Base-by-base conservation (phyloP, 2,113 vertebrate species). In the Malaclemys terrapin region DNA sequence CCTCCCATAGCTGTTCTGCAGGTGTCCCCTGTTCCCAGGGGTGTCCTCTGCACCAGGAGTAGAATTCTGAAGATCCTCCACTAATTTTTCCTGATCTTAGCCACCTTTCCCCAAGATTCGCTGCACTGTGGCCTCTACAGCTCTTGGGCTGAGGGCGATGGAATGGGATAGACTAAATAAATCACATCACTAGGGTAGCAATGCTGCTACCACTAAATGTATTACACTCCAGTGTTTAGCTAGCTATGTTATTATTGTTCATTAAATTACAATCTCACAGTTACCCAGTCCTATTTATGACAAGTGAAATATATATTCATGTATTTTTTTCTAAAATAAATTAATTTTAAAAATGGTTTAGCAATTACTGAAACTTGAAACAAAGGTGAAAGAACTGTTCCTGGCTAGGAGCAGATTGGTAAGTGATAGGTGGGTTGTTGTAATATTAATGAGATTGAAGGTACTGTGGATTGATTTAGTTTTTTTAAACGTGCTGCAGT, bases 11-110 rank as follows among this genome's bases (percentile, higher is more conserved):
- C 3, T 13, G 72, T 82, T 5, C 24, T 57, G 7, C 24, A 35
- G 47, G 17, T 0, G 2, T 0, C 0, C 17, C 8, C 31, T 14
- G 91, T 35, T 72, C 88, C 25, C 10, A 1, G 9, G 10, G 1
- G 17, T 1, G 16, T 52, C 49, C 80, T n/a, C 52, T 42, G 42
- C 20, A 42, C 1, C 0, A 2, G 1, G 0, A 0, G 27, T 5
- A 19, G 50, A 82, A 14, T 10, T 12, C 5, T 27, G 14, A 20
- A 85, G 80, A 62, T 75, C 20, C 27, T 65, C 54, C 42, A 6
- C 0, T 47, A 7, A 0, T 1, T 69, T 85, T 83, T 13, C 45
- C 25, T 5, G 27, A 11, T 84, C 81, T 25, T n/a, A 50, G 5
- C 20, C 29, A 47, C 85, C 7, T 22, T 49, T 50, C 13, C 1